Base-by-base conservation (phyloP, 2,888 invertebrate genomes). In the Stenurella melanura region DNA sequence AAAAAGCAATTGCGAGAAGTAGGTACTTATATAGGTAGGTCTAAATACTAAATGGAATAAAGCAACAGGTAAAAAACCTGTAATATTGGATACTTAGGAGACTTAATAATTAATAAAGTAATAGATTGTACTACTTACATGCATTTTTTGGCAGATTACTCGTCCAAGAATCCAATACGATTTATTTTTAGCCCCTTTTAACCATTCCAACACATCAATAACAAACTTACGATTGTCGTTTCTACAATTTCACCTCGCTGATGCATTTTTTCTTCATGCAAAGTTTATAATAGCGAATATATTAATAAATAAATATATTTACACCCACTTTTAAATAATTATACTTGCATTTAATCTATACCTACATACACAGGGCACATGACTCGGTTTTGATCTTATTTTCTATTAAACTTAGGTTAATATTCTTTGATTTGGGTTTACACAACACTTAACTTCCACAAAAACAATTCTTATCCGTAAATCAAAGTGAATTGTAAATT, bases 281-380 rank as follows among this genome's bases (percentile, higher is more conserved):
- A 76, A 77, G 66, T 73, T 63, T 73, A 78, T 69, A 78, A 78
- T 76, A 79, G 50, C 77, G 81, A 81, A 82, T 82, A 82, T 75
- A 82, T 82, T 81, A 81, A 80, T 80, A 78, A 77, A 81, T 82
- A 82, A 82, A 82, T 81, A 81, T 78, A 81, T 80, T 79, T 78
- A 79, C 82, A 81, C 82, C 82, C 80, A 81, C 80, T 79, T 74
- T 79, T 66, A 71, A 74, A 75, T 70, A 79, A 75, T 77, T 79
- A 79, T 77, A 77, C 77, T 74, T 78, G 77, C 77, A 75, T 73
- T 73, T 68, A 61, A 66, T 67, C 66, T 63, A 60, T 70, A 61
- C 64, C 70, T 71, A 73, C 73, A 64, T 71, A 42, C 60, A 58
- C 75, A 54, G 68, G 79, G 79, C 79, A 79, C 77, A 79, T 79